These are phyloP conservation scores for Antechinus flavipes DNA, from an alignment of 2,113 vertebrate species.

Conservation along the genomic window DNA sequence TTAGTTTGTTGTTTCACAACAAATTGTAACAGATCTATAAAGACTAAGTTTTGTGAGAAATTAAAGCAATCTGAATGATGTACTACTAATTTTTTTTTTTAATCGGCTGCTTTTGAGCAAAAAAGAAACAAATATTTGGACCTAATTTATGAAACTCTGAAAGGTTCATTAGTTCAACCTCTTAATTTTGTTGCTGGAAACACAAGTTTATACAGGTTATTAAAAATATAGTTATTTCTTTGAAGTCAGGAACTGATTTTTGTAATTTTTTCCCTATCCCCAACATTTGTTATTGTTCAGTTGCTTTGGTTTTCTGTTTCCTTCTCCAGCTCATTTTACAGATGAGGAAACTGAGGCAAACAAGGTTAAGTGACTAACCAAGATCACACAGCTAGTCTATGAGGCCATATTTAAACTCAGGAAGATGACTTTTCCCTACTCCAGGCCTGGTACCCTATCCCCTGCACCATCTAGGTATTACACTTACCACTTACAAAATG, in stretches of 20 bases:
- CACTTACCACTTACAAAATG: neutral
- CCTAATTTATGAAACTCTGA: neutral
- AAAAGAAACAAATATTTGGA: neutral
- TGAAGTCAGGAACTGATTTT: neutral
- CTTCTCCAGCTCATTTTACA: neutral
- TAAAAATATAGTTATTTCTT: neutral
- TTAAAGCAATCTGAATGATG: neutral
- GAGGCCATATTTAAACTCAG: neutral
- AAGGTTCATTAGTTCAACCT: neutral
- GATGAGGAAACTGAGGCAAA: neutral
- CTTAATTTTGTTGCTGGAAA: neutral
- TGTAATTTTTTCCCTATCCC: neutral
- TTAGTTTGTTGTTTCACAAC: neutral
- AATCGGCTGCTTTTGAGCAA: neutral
- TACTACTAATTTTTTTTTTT: neutral
- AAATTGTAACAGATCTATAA: neutral
- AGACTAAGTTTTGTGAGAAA: neutral
- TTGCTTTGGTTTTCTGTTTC: neutral
- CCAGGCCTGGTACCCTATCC: neutral
- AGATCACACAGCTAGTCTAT: neutral
- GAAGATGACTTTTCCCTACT: neutral
- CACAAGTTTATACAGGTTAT: neutral
- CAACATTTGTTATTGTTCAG: neutral
- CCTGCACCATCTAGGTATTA: neutral
- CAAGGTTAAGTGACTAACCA: neutral